Evolutionary conservation across 37 sponge, comb jelly and placozoan species (phyloP).

Genomic region (Bolinopsis microptera): DNA sequence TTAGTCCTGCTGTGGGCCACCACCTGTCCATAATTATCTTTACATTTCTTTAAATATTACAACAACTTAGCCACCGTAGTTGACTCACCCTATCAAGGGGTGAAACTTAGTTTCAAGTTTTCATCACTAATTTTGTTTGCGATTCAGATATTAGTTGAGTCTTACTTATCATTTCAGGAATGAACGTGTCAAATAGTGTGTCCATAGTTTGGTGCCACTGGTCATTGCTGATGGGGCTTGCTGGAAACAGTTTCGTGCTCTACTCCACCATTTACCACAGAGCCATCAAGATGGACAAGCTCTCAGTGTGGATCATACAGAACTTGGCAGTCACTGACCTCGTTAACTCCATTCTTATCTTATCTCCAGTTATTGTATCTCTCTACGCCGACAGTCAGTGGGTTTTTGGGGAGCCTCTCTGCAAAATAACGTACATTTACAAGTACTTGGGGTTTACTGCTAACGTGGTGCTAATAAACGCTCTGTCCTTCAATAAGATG

Average conservation of each 20-base stretch:
- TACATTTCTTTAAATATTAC: too few relatives aligned
- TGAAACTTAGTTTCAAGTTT: too few relatives aligned
- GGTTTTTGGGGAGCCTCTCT: not conserved
- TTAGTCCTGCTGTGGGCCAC: too few relatives aligned
- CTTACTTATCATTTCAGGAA: too few relatives aligned
- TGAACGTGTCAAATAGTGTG: not conserved
- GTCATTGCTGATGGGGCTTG: not conserved
- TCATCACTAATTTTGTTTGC: too few relatives aligned
- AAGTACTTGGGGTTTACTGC: not conserved
- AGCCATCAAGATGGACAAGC: not conserved
- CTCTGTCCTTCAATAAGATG: not conserved
- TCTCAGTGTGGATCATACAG: not conserved
- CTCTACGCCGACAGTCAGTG: not conserved
- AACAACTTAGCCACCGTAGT: too few relatives aligned
- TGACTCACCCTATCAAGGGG: too few relatives aligned
- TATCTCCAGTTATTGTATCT: not conserved
- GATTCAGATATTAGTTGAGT: too few relatives aligned
- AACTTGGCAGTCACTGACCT: not conserved
- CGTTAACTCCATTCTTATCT: not conserved
- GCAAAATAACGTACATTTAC: not conserved
- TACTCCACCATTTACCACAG: not conserved
- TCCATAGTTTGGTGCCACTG: not conserved
- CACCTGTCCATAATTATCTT: too few relatives aligned
- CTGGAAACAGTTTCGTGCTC: not conserved
- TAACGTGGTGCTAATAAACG: not conserved